Conservation (phyloP, 2,797 vertebrate genomes). For the Todus mexicanus region DNA sequence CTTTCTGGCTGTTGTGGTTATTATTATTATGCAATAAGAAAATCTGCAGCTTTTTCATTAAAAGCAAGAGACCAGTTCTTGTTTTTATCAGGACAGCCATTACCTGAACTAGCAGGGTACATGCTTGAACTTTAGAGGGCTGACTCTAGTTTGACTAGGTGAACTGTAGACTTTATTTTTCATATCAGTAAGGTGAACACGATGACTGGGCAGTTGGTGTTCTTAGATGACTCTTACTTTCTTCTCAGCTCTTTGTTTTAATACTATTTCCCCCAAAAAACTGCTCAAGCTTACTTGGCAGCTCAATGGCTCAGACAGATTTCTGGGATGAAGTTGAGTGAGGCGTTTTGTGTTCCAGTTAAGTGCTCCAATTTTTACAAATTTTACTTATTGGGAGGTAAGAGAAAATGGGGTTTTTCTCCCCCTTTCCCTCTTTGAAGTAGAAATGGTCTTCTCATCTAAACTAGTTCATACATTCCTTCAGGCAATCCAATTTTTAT, state of each 20-base stretch:
- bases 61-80: neutral
- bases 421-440: neutral
- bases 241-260: neutral
- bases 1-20: neutral
- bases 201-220: neutral
- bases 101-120: neutral
- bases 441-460: constrained; percentile 31
- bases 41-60: neutral
- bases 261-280: neutral
- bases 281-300: neutral
- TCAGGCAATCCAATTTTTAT: constrained; percentile 38
- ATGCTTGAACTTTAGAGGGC: neutral
- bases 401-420: neutral
- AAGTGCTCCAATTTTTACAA: constrained; percentile 18
- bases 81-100: neutral
- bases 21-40: neutral
- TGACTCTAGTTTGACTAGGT: neutral
- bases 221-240: neutral
- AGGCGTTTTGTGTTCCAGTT: neutral
- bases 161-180: neutral
- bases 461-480: constrained; percentile 55
- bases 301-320: neutral
- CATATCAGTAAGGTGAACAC: neutral
- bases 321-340: neutral
- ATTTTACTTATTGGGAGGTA: neutral